phyloP scores from a whole-genome alignment of 2,888 invertebrate species.

The Tholera decimalis region DNA sequence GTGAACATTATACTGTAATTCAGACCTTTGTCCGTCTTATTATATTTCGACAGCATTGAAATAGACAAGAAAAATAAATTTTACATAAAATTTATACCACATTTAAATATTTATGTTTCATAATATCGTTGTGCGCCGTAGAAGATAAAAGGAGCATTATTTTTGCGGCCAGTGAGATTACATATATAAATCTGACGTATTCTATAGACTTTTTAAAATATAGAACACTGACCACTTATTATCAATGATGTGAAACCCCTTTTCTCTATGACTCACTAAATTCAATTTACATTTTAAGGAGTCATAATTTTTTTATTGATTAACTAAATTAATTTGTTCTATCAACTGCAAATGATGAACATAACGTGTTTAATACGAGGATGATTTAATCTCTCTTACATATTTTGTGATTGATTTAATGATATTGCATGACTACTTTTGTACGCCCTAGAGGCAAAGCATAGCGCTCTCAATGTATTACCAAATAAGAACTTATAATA shows the following conservation, averaged over 20 bases:
- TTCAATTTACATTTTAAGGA: not conserved
- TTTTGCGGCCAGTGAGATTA: not conserved
- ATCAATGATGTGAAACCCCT: not conserved
- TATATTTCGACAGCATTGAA: slow-evolving; percentile 5
- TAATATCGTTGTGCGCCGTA: slow-evolving; percentile 40
- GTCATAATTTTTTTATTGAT: not conserved
- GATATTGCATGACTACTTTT: too few species aligned
- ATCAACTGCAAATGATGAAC: not conserved
- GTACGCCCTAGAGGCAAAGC: too few species aligned
- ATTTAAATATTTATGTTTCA: slow-evolving; percentile 34
- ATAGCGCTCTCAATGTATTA: too few species aligned
- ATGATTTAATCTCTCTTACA: not conserved
- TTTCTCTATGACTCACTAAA: not conserved
- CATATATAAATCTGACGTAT: too few species aligned
- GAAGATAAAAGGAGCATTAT: not conserved
- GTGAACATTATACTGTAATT: not conserved
- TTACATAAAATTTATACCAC: slow-evolving; percentile 14
- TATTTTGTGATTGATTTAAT: not conserved
- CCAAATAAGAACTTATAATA: too few species aligned
- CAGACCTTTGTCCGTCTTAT: slow-evolving; percentile 18
- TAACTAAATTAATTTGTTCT: not conserved
- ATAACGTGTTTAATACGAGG: too few species aligned
- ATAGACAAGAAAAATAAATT: slow-evolving; percentile 8
- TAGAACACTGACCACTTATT: not conserved
- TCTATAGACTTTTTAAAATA: too few species aligned